These are phyloP conservation scores for Epizoanthus fatuus DNA, from an alignment of 92 coral and sea anemone species.

Conservation along the genomic window DNA sequence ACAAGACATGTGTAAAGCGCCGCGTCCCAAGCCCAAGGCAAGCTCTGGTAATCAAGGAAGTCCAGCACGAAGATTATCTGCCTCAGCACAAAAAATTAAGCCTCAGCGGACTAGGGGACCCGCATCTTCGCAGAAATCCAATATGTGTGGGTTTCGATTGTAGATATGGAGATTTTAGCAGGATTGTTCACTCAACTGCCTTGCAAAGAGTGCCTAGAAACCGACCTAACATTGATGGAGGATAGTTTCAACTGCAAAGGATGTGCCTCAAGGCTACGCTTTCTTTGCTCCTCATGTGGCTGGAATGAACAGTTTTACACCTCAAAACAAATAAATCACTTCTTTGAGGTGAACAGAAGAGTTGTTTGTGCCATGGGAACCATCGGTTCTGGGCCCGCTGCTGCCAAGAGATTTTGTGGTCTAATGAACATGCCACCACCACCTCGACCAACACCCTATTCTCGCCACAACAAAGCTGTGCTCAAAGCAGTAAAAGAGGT, in stretches of 20 bases:
- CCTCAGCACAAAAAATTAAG: slow-evolving; percentile 43
- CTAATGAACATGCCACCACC: slow-evolving; percentile 49
- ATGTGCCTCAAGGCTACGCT: slow-evolving; percentile 33
- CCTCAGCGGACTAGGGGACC: neutral
- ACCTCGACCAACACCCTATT: no score
- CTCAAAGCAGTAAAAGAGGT: no score
- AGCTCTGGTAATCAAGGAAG: slow-evolving; percentile 12
- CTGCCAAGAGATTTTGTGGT: slow-evolving; percentile 32
- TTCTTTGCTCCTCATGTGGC: slow-evolving; percentile 46
- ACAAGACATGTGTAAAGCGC: neutral
- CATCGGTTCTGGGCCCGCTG: slow-evolving; percentile 34
- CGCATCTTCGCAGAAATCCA: slow-evolving; percentile 31
- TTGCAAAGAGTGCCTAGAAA: slow-evolving; percentile 17
- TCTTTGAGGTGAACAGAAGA: no score
- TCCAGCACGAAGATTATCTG: slow-evolving; percentile 9
- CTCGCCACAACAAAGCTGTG: no score
- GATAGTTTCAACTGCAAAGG: slow-evolving; percentile 25
- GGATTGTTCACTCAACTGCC: slow-evolving; percentile 11
- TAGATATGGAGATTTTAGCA: slow-evolving; percentile 53
- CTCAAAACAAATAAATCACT: slow-evolving; percentile 3
- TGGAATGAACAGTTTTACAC: slow-evolving; percentile 27
- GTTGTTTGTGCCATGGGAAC: no score
- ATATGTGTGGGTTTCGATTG: slow-evolving; percentile 49
- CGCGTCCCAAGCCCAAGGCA: neutral
- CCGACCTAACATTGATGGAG: neutral